Conservation (phyloP, 1,140 invertebrate genomes). For the Lerema accius region DNA sequence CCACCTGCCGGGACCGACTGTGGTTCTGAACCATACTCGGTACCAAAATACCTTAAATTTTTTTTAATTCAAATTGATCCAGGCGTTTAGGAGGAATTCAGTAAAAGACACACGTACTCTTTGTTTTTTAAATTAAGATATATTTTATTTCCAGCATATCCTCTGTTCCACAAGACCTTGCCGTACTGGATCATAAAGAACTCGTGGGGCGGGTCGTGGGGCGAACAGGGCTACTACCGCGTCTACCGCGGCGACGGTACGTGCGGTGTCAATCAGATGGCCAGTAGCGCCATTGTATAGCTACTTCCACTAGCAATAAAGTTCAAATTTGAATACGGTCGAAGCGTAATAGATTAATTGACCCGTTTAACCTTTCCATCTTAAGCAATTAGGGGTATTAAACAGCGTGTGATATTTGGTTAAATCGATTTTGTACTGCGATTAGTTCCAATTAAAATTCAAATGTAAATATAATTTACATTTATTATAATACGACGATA, state of each 20-base stretch:
- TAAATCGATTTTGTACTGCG: background rate
- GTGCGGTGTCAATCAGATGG: conserved; percentile 96
- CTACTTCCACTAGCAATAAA: background rate
- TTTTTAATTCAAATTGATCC: too few relatives aligned
- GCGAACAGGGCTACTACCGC: conserved; percentile 96
- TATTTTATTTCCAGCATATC: conserved; percentile 86
- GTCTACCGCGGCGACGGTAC: conserved; percentile 97
- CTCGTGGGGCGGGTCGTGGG: conserved; percentile 95
- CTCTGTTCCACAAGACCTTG: conserved; percentile 90
- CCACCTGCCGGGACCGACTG: too few relatives aligned
- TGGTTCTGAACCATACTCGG: too few relatives aligned
- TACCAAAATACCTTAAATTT: too few relatives aligned
- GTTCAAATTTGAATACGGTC: too few relatives aligned
- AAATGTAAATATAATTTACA: background rate
- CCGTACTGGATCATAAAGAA: conserved; percentile 98
- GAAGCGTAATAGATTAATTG: too few relatives aligned
- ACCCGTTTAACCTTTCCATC: too few relatives aligned
- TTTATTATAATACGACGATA: background rate
- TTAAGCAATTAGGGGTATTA: too few relatives aligned
- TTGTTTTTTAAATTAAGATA: too few relatives aligned
- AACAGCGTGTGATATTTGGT: background rate
- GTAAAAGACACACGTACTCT: too few relatives aligned
- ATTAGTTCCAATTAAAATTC: background rate
- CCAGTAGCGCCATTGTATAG: conserved; percentile 90
- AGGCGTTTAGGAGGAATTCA: too few relatives aligned